A percentile compares a stretch with the other conserved stretches of the same genome.
These are phyloP conservation scores for Sarcophaga peregrina DNA, from an alignment of 1,140 invertebrate genomes.

Conservation along the genomic window DNA sequence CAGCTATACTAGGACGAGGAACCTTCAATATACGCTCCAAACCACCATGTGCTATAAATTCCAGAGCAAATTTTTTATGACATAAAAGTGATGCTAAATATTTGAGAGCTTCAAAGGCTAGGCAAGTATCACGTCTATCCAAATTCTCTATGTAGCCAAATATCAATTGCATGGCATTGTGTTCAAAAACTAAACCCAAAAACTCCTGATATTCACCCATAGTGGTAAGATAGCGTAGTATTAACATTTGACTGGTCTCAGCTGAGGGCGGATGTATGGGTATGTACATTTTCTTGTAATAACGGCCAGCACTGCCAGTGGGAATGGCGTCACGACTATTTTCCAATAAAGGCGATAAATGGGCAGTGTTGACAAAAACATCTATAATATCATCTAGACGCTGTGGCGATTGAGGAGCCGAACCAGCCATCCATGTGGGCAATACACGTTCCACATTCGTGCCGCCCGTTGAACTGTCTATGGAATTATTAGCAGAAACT, in stretches of 20 bases:
- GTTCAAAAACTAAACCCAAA: slow-evolving; percentile 90
- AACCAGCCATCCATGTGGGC: slow-evolving; percentile 57
- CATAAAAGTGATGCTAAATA: slow-evolving; percentile 93
- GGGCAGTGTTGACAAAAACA: slow-evolving; percentile 52
- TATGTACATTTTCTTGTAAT: slow-evolving; percentile 68
- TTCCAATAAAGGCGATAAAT: slow-evolving; percentile 61
- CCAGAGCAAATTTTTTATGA: slow-evolving; percentile 97
- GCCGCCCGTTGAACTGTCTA: slow-evolving; percentile 44
- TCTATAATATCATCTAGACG: slow-evolving; percentile 45
- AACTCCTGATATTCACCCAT: slow-evolving; percentile 98
- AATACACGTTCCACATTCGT: slow-evolving; percentile 44
- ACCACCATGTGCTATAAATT: slow-evolving; percentile 89
- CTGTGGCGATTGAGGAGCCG: slow-evolving; percentile 58
- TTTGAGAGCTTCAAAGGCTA: slow-evolving; percentile 94
- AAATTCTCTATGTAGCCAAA: slow-evolving; percentile 90
- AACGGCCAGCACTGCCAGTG: slow-evolving; percentile 46
- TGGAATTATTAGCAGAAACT: slow-evolving; percentile 30
- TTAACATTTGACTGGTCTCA: slow-evolving; percentile 90
- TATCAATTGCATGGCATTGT: slow-evolving; percentile 89
- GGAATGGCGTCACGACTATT: slow-evolving; percentile 62
- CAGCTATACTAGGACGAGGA: slow-evolving; percentile 90
- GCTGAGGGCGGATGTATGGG: slow-evolving; percentile 88
- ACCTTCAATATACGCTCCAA: slow-evolving; percentile 87
- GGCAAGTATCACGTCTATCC: slow-evolving; percentile 87
- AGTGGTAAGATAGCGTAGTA: slow-evolving; percentile 90